Percentiles rank a stretch among this genome's conserved stretches.
Evolutionary conservation across 2,888 invertebrate species (phyloP).

Genomic region (Amaurobius ferox): DNA sequence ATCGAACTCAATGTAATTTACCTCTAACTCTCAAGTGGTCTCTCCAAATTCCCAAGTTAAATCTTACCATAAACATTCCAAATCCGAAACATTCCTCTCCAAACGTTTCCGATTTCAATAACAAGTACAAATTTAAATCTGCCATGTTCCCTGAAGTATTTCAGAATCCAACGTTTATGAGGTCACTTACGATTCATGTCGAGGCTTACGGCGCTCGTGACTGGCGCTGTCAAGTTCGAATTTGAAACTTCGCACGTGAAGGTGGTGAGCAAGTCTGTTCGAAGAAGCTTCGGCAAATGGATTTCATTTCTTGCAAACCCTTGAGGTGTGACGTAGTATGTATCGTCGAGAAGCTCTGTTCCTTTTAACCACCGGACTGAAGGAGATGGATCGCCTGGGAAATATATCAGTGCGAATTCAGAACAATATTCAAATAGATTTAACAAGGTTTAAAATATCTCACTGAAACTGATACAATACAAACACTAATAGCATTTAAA

Average conservation of each 20-base stretch:
- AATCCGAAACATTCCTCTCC: no score
- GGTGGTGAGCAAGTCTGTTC: slow-evolving; percentile 89
- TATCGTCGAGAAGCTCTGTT: slow-evolving; percentile 70
- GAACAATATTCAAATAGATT: no score
- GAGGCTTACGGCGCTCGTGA: slow-evolving; percentile 65
- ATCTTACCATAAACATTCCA: no score
- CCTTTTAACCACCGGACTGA: slow-evolving; percentile 69
- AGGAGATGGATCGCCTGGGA: slow-evolving; percentile 73
- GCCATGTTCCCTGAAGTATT: not conserved
- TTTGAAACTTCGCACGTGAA: slow-evolving; percentile 81
- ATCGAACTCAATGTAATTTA: no score
- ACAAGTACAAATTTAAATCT: not conserved
- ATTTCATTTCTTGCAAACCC: slow-evolving; percentile 84
- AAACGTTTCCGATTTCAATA: no score
- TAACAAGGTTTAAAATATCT: no score
- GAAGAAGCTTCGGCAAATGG: slow-evolving; percentile 85
- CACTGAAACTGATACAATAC: no score
- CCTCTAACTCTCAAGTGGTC: no score
- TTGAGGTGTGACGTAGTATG: slow-evolving; percentile 69
- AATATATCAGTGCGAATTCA: no score
- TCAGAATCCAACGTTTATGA: not conserved
- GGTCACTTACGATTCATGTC: slow-evolving; percentile 88
- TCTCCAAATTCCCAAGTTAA: no score
- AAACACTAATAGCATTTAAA: no score
- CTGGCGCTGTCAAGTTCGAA: slow-evolving; percentile 70